Base-by-base conservation (phyloP, 2,797 vertebrate genomes). In the Siniperca obscura region DNA sequence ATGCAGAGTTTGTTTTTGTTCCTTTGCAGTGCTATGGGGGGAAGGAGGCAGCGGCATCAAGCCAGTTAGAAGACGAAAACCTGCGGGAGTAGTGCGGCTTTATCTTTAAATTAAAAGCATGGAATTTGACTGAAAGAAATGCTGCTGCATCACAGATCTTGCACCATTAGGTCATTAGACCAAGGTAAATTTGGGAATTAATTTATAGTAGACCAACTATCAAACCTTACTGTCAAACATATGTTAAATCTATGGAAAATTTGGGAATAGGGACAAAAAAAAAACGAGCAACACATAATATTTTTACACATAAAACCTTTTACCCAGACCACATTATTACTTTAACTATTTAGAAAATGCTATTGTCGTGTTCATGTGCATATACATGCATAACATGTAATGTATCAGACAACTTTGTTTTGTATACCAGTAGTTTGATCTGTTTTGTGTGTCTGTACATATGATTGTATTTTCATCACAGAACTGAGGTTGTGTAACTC, bases 1-100 rank as follows among this genome's bases (percentile, higher is more conserved):
- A 86, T 52, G 66, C 75, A 25, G 19, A 72, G 62, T 86, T 84
- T 90, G 85, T 86, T 92, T 77, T 88, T 86, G 87, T 70, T 73
- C 21, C 42, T 50, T 40, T 67, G 57, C 56, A 0, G 46, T 40
- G 44, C 30, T 3, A 5, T 36, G 14, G 42, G n/a, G 25, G 59
- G 56, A 19, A 53, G 74, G 46, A 52, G 46, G 48, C 67, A 53
- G 50, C 5, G 2, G 7, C 5, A 16, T 74, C 30, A 76, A 78
- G 46, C 3, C 30, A 34, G 11, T 5, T 0, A 4, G 1, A 48
- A 1, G 8, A 59, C 14, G 10, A 21, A 25, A 62, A 21, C 0
- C 1, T 7, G 19, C 21, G 64, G 85, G 88, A 86, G 42, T 76
- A 42, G 2, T 6, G 9, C 2, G 1, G 1, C 1, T 10, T 12